A percentile compares a stretch with the other conserved stretches of the same genome.
Conservation (phyloP, 2,797 vertebrate species). For the Xiphorhynchus erythropygius region DNA sequence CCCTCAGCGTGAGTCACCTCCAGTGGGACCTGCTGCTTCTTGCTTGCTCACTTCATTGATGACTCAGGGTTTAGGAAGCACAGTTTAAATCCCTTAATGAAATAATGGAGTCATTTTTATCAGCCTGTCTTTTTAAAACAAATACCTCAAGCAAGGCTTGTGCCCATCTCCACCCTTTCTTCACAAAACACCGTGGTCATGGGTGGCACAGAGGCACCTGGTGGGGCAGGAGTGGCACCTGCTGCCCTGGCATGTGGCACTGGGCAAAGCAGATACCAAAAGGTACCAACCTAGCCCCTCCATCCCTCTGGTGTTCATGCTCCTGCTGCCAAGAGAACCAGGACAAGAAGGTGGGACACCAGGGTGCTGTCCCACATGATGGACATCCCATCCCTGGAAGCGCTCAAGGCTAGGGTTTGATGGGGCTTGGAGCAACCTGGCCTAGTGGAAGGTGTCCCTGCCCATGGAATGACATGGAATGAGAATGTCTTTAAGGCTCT, state of each 20-base stretch:
- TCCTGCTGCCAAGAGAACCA: background rate
- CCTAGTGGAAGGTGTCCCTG: background rate
- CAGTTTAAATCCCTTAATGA: constrained; percentile 49
- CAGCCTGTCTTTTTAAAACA: constrained; percentile 22
- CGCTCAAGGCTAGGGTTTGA: background rate
- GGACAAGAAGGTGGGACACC: background rate
- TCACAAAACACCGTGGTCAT: accelerated
- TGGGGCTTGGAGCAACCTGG: background rate
- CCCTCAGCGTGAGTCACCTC: constrained; percentile 19
- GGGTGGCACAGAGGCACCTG: background rate
- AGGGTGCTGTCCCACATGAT: background rate
- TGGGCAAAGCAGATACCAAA: background rate
- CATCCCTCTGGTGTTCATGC: accelerated
- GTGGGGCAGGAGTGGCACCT: background rate
- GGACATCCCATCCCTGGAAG: background rate
- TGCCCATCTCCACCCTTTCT: background rate
- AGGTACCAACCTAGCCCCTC: background rate
- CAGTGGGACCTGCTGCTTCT: background rate
- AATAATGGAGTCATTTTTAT: constrained; percentile 40
- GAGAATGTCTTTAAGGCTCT: background rate
- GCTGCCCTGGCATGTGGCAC: accelerated
- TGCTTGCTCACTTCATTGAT: constrained; percentile 47
- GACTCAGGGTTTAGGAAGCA: constrained; percentile 62
- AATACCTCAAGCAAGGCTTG: background rate
- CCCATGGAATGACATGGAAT: background rate